These are phyloP conservation scores for Oligia latruncula DNA, from an alignment of 2,888 invertebrate genomes.

Conservation along the genomic window DNA sequence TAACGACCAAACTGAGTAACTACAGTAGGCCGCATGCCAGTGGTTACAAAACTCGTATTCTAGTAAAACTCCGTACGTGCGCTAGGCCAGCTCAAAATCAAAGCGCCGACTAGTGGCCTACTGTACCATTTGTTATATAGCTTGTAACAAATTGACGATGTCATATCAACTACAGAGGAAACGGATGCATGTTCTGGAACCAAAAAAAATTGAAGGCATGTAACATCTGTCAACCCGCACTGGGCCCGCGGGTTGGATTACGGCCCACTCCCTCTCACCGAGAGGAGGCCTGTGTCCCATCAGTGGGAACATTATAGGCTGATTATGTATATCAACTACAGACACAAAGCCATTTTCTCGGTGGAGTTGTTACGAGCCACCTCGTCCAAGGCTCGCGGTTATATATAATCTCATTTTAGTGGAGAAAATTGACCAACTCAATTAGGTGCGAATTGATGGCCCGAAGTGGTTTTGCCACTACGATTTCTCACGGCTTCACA, in stretches of 20 bases:
- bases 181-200: too few species aligned
- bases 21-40: too few species aligned
- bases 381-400: not conserved
- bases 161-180: not conserved
- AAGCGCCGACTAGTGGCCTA: not conserved
- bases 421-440: slow-evolving; percentile 32
- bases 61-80: not conserved
- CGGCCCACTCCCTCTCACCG: too few species aligned
- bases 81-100: not conserved
- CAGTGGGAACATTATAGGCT: too few species aligned
- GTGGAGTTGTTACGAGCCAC: not conserved
- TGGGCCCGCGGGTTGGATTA: too few species aligned
- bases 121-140: not conserved
- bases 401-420: slow-evolving; percentile 43
- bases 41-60: not conserved
- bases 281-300: too few species aligned
- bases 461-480: slow-evolving; percentile 26
- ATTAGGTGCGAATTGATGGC: slow-evolving; percentile 37
- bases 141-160: not conserved
- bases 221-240: too few species aligned
- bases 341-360: not conserved
- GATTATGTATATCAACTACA: too few species aligned
- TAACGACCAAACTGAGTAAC: too few species aligned
- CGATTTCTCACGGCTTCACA: not conserved
- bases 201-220: too few species aligned